Percentiles rank a stretch among this genome's conserved stretches.
Conservation (phyloP, 2,797 vertebrate species). For the Fistularia tabacaria region DNA sequence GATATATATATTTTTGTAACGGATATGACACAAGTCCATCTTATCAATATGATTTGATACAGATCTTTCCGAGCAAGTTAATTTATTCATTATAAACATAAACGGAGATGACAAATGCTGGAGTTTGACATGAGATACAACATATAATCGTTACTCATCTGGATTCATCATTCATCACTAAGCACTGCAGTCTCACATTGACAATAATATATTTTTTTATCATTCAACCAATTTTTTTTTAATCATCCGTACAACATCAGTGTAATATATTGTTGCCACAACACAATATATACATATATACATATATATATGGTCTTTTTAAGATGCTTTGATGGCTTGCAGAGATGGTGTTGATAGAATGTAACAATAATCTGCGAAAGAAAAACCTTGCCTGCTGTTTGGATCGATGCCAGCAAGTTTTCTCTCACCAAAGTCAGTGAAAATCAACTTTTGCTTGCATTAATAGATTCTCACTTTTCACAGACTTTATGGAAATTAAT, state of each 20-base stretch:
- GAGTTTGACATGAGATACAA: too few relatives aligned
- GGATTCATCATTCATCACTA: not conserved
- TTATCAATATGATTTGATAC: constrained; percentile 64
- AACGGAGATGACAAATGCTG: too few relatives aligned
- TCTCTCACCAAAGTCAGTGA: constrained; percentile 30
- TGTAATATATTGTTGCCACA: not conserved
- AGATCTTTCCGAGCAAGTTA: constrained; percentile 41
- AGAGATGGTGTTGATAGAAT: constrained; percentile 51
- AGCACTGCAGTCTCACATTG: not conserved
- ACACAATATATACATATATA: too few relatives aligned
- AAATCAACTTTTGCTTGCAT: constrained; percentile 21
- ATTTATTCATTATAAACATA: not conserved
- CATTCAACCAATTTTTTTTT: not conserved
- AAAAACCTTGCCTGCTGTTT: constrained; percentile 25
- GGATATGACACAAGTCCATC: constrained; percentile 67
- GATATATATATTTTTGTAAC: constrained; percentile 84
- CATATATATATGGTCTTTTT: not conserved
- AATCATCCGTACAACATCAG: not conserved
- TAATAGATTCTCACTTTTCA: constrained; percentile 43
- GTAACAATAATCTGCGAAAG: constrained; percentile 54
- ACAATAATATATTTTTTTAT: not conserved
- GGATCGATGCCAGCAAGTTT: constrained; percentile 27
- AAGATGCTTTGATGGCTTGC: constrained; percentile 47
- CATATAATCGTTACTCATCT: too few relatives aligned
- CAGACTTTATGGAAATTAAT: constrained; percentile 13